These are phyloP conservation scores for Stegodyphus dumicola DNA, from an alignment of 1,140 invertebrate genomes.

Conservation along the genomic window DNA sequence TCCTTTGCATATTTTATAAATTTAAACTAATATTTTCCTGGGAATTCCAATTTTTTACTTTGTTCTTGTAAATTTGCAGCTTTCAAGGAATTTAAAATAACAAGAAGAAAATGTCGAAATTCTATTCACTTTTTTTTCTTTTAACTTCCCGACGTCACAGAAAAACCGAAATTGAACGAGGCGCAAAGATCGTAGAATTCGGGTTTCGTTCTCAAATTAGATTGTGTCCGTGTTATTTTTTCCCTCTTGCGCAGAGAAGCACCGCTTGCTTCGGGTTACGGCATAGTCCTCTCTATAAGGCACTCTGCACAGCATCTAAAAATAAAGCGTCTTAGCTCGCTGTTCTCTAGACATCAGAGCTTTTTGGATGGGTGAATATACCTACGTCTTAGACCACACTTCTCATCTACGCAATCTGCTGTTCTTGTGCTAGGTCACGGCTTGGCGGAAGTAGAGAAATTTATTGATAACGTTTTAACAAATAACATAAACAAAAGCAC, in stretches of 20 bases:
- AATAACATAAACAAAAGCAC: neutral
- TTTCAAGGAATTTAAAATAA: no score
- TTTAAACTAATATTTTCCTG: no score
- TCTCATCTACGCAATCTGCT: neutral
- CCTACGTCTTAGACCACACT: no score
- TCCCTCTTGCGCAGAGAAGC: conserved; percentile 28
- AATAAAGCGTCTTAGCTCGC: conserved; percentile 35
- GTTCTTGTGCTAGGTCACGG: neutral
- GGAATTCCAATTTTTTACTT: no score
- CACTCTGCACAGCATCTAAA: conserved; percentile 24
- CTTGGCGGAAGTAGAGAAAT: neutral
- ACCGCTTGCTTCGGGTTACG: conserved; percentile 30
- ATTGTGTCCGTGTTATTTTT: conserved; percentile 50
- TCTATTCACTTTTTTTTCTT: no score
- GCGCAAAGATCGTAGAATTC: conserved; percentile 9
- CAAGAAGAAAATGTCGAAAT: no score
- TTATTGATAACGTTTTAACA: neutral
- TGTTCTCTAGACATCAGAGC: neutral
- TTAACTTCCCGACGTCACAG: no score
- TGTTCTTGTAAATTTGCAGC: no score
- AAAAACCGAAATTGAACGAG: neutral
- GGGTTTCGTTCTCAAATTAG: conserved; percentile 52
- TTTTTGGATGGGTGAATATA: neutral
- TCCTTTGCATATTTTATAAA: no score
- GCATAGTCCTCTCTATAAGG: conserved; percentile 56